These are phyloP conservation scores for Baryphthengus martii DNA, from an alignment of 2,113 vertebrate species.

Conservation along the genomic window DNA sequence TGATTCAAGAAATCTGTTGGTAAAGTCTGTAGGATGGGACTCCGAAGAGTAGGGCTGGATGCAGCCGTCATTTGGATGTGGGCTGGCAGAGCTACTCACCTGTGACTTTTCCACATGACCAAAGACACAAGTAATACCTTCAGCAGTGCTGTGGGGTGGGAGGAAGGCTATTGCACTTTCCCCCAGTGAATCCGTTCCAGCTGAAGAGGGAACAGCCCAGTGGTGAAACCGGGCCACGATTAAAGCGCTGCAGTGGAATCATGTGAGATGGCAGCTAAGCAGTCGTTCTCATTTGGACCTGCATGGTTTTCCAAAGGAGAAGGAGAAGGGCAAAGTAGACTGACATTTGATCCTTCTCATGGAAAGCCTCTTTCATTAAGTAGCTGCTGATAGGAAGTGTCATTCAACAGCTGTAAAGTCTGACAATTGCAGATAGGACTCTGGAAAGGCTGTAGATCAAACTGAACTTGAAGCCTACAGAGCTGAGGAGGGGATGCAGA, in stretches of 20 bases:
- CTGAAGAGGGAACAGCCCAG: not conserved
- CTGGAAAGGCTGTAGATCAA: conserved; percentile 44
- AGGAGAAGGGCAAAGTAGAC: not conserved
- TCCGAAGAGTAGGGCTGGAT: not conserved
- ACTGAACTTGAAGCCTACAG: conserved; percentile 11
- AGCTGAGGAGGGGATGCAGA: not conserved
- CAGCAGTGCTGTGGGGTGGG: not conserved
- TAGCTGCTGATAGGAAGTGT: conserved; percentile 70
- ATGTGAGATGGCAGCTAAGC: not conserved
- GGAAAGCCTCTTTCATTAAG: conserved; percentile 65
- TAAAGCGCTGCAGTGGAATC: not conserved
- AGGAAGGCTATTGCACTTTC: not conserved
- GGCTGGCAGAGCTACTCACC: not conserved
- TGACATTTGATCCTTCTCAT: conserved; percentile 37
- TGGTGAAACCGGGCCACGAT: not conserved
- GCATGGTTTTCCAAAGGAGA: not conserved
- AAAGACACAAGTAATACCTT: not conserved
- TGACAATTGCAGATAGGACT: conserved; percentile 50
- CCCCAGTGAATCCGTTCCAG: not conserved
- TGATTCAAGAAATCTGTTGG: not conserved
- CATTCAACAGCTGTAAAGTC: conserved; percentile 33
- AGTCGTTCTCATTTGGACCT: not conserved
- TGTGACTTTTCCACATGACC: accelerated
- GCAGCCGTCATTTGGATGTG: not conserved
- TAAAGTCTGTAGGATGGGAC: not conserved